Base-by-base conservation (phyloP, 2,888 invertebrate genomes). In the Cremastinae sp. region DNA sequence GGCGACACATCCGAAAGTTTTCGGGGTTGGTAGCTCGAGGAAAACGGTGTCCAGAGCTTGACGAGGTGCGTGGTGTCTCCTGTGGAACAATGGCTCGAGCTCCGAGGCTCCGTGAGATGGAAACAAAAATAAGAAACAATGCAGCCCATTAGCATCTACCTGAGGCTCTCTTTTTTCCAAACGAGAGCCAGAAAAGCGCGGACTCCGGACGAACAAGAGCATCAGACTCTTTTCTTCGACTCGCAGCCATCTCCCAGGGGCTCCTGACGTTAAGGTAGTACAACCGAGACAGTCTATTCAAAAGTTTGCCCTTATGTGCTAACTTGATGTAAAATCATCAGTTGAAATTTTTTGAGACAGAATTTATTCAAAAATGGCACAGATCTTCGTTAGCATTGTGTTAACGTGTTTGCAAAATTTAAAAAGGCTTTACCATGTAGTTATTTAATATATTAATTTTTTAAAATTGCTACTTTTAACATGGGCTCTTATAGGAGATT, bases 131-230 rank as follows among this genome's bases (percentile, higher is more conserved):
- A 80, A 86, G 83, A 87, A 87, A 86, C 86, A 87, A 87, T 87
- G 79, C 84, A 76, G 73, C 81, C 82, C 82, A 86, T 87, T 87
- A 86, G 85, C 84, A 82, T 86, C 85, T 86, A 87, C 87, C 86
- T 87, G 86, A 74, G 75, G 28, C 53, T 75, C 79, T 72, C 59
- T 66, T 68, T 71, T 79, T 56, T 65, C 38, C 36, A 22, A 59
- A 64, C 49, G 58, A 56, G 51, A 69, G 56, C 38, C 49, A 49
- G 49, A 54, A 74, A 61, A 38, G 65, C 18, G 43, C 34, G 54
- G 2, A 1, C 34, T 54, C 54, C 4, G 54, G 54, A 28, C 41
- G 65, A 65, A 43, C 14, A 16, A 65, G 65, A 65, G 65, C 47
- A 28, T 41, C 22, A 12, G 18, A 16, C 14, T 70, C 69, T 41